These are phyloP conservation scores for Bothrops jararaca DNA, from an alignment of 2,113 vertebrate species.

Conservation along the genomic window DNA sequence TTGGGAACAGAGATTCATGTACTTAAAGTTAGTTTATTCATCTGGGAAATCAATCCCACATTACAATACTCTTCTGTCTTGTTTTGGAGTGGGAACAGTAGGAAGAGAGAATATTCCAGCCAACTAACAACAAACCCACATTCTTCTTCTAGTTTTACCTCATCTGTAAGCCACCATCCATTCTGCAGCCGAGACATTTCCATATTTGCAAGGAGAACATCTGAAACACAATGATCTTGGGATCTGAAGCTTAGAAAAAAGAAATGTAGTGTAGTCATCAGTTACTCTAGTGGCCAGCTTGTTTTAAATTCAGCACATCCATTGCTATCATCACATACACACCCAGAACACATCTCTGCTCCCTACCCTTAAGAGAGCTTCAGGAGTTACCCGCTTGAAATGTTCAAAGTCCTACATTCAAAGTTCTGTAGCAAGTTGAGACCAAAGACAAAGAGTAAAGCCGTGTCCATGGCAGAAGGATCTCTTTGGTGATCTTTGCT, in stretches of 20 bases:
- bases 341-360: not conserved
- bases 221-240: not conserved
- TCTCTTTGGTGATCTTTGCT: fast-evolving
- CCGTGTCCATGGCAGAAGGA: not conserved
- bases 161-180: not conserved
- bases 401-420: not conserved
- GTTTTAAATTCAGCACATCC: not conserved
- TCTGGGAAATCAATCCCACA: not conserved
- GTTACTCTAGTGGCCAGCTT: not conserved
- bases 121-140: not conserved
- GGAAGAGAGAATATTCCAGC: not conserved
- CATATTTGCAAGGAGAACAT: not conserved
- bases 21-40: not conserved
- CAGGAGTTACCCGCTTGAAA: not conserved
- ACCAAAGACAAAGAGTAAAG: not conserved
- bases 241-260: fast-evolving
- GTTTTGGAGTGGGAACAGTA: not conserved
- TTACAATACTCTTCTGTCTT: constrained; percentile 1
- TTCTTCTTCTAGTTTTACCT: not conserved
- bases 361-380: not conserved
- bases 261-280: not conserved
- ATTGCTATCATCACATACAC: too few species aligned
- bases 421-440: fast-evolving
- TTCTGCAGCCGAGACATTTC: not conserved
- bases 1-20: not conserved